Conservation (phyloP, 1,140 invertebrate species). For the Polyergus mexicanus region DNA sequence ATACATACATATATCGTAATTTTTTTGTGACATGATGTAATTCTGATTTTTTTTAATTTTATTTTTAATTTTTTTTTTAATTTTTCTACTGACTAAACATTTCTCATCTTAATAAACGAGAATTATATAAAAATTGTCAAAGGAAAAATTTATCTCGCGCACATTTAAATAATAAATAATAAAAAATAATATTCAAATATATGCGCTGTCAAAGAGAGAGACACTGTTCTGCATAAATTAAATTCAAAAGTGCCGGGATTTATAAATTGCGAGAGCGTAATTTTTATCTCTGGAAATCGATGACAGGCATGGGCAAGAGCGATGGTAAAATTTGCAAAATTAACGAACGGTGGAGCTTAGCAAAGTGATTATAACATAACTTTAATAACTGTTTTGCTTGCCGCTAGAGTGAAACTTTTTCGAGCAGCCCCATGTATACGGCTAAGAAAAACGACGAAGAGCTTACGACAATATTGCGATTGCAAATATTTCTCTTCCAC, state of each 20-base stretch:
- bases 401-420: conserved; percentile 49
- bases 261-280: conserved; percentile 29
- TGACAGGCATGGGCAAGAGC: background rate
- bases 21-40: background rate
- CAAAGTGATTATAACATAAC: conserved; percentile 61
- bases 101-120: background rate
- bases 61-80: no score
- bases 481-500: conserved; percentile 55
- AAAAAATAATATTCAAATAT: background rate
- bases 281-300: conserved; percentile 32
- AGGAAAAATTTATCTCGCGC: background rate
- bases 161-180: background rate
- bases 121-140: background rate
- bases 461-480: conserved; percentile 53
- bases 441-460: conserved; percentile 11
- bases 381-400: conserved; percentile 61
- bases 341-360: conserved; percentile 53
- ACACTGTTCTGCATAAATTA: background rate
- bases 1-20: background rate
- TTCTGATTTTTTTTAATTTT: no score
- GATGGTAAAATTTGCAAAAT: conserved; percentile 53
- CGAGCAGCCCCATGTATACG: background rate
- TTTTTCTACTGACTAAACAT: background rate
- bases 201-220: background rate
- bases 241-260: background rate